Evolutionary conservation across 2,113 vertebrate genomes (phyloP).

Genomic region (Aix galericulata): DNA sequence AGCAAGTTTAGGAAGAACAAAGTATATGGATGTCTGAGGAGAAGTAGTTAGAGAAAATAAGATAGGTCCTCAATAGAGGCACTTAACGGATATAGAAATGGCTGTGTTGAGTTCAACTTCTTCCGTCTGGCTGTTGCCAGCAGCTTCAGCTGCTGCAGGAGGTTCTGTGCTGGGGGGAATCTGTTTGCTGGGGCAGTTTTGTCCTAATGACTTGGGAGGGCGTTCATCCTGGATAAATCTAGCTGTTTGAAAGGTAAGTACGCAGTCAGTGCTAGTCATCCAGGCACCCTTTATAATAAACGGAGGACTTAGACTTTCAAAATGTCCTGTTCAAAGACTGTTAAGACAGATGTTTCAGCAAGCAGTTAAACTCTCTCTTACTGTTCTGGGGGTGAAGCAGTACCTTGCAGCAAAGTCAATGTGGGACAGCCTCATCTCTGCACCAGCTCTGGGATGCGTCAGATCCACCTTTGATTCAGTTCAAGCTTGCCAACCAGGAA

Average conservation of each 20-base stretch:
- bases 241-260: background rate
- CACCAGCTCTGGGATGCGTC: background rate
- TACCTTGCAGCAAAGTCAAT: background rate
- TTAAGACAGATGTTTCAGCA: background rate
- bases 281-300: background rate
- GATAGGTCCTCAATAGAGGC: background rate
- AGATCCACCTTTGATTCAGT: background rate
- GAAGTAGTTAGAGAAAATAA: background rate
- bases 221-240: background rate
- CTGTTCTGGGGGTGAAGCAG: background rate
- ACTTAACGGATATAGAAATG: background rate
- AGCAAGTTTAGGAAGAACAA: background rate
- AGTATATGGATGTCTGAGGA: background rate
- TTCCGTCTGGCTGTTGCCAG: background rate
- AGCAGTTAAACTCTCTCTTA: background rate
- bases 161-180: background rate
- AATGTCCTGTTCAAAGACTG: background rate
- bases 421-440: background rate
- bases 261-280: background rate
- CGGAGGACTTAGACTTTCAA: background rate
- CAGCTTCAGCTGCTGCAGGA: background rate
- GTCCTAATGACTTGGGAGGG: background rate
- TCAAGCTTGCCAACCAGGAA: background rate
- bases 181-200: background rate
- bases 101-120: background rate